Conservation (phyloP, 2,113 vertebrate species). For the Channa argus region DNA sequence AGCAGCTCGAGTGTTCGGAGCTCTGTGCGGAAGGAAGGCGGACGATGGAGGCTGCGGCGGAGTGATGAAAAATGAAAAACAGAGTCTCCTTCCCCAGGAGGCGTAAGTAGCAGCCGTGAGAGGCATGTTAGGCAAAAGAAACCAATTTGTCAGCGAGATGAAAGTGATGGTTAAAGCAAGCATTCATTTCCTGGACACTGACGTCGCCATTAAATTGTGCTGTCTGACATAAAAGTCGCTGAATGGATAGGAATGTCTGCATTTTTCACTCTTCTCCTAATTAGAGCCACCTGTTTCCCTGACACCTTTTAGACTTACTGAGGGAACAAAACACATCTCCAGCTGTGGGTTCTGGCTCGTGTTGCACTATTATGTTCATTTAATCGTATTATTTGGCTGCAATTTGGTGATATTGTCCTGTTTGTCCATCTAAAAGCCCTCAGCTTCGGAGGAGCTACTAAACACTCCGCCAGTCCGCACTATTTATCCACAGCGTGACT, state of each 20-base stretch:
- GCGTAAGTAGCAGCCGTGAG: constrained; percentile 30
- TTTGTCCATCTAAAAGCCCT: constrained; percentile 26
- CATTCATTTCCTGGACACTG: constrained; percentile 72
- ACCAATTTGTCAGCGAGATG: constrained; percentile 74
- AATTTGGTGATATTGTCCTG: constrained; percentile 8
- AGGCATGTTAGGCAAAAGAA: constrained; percentile 47
- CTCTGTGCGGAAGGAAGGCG: constrained; percentile 43
- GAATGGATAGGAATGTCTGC: constrained; percentile 70
- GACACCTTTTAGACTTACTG: neutral
- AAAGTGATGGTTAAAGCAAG: constrained; percentile 64
- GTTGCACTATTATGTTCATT: neutral
- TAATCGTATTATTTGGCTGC: neutral
- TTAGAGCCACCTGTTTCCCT: constrained; percentile 55
- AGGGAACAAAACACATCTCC: constrained; percentile 11
- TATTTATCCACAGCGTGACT: constrained; percentile 4
- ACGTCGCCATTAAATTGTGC: constrained; percentile 69
- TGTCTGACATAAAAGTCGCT: constrained; percentile 77
- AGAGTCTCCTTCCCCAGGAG: constrained; percentile 1
- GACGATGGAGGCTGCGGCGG: constrained; percentile 2
- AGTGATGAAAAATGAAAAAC: constrained; percentile 60
- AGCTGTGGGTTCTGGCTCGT: constrained; percentile 4
- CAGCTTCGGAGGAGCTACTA: constrained; percentile 24
- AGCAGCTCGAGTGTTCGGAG: constrained; percentile 44
- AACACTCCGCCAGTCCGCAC: constrained; percentile 2
- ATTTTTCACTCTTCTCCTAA: constrained; percentile 72